These are phyloP conservation scores for Aporophyla nigra DNA, from an alignment of 2,888 invertebrate species.

Conservation along the genomic window DNA sequence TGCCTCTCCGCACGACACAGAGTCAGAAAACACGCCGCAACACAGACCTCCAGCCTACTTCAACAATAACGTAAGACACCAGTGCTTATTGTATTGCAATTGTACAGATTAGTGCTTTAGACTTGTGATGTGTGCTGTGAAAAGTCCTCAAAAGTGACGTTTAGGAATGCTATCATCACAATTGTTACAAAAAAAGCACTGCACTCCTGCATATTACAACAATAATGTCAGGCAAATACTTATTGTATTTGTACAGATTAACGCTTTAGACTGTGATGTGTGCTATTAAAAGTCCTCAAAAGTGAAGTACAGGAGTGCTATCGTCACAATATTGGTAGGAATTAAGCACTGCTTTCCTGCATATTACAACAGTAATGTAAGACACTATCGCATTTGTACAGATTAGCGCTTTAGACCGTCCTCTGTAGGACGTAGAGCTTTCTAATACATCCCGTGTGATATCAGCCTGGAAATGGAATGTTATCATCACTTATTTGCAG, in stretches of 20 bases:
- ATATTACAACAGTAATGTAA: background rate
- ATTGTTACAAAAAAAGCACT: background rate
- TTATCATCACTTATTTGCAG: too few relatives aligned
- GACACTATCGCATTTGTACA: background rate
- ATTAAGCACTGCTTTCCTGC: background rate
- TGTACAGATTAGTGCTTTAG: constrained; percentile 34
- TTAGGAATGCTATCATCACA: background rate
- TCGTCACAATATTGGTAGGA: background rate
- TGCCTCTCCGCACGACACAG: constrained; percentile 73
- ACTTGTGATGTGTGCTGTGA: background rate
- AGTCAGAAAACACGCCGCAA: constrained; percentile 68
- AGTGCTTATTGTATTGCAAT: background rate
- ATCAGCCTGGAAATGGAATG: background rate
- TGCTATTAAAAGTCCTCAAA: background rate
- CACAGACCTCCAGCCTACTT: constrained; percentile 70
- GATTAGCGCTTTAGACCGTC: background rate
- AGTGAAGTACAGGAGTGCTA: background rate
- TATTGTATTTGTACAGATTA: background rate
- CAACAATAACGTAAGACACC: constrained; percentile 77
- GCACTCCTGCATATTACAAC: background rate
- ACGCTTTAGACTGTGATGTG: background rate
- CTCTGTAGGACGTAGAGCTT: background rate
- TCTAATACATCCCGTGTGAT: background rate
- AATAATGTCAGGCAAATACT: background rate
- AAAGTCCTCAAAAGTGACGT: background rate